Base-by-base conservation (phyloP, 1,140 invertebrate genomes). In the Psilanteris sp. region DNA sequence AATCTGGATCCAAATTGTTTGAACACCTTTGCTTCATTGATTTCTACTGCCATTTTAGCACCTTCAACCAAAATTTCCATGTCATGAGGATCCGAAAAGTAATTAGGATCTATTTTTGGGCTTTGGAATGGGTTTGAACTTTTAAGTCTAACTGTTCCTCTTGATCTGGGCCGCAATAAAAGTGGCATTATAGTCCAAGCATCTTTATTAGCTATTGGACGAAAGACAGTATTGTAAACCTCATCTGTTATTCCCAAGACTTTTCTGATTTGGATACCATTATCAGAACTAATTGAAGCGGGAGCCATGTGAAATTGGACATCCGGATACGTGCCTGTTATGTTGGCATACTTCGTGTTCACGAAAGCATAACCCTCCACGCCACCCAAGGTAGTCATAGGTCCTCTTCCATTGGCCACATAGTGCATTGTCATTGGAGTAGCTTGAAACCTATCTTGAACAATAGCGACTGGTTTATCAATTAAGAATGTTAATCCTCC, bases 251-350 rank as follows among this genome's bases (percentile, higher is more conserved):
- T 81, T 0, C 95, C 95, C n/a, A 95, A 81, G 9, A 94, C 92
- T 84, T 94, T 94, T 64, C 92, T 90, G 0, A 95, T 93, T 64
- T 93, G 90, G 6, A 91, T 89, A 0, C 94, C 94, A 24, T 90
- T 91, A 78, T 95, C 94, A 0, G 95, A 96, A 55, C 93, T 93
- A 0, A 96, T 93, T 1, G 93, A 94, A 0, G 95, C 95, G 0
- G 95, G 94, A 1, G 94, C 94, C 92, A 96, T 95, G 61, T 96
- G 95, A 50, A 96, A 94, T 70, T 96, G 94, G 46, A 96, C 92
- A 76, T 96, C 95, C 0, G 95, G 95, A 89, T 92, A 95, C 43
- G 92, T 89, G 0, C 91, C 90, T 0, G 91, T 92, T 31, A 85
- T 81, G 80, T 95, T 96, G 0, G 94, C 94, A 76, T 92, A 95